Conservation (phyloP, 2,797 vertebrate genomes). For the Smutsia gigantea region DNA sequence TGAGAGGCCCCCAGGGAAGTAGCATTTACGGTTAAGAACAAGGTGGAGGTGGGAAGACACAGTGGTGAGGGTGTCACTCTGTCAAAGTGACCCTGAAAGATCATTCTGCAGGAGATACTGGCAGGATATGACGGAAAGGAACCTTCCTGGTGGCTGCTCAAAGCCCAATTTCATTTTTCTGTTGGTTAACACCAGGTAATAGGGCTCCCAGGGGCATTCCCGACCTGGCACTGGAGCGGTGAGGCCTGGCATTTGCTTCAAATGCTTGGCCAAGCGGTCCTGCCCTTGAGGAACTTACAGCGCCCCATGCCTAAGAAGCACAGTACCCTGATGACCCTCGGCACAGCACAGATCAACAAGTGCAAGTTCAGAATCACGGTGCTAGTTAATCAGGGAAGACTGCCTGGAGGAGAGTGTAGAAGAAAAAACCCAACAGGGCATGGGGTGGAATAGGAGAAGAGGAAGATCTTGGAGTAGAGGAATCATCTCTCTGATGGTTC, state of each 20-base stretch:
- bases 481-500: neutral
- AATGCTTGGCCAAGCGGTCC: neutral
- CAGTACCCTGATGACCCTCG: neutral
- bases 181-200: neutral
- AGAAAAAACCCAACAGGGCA: neutral
- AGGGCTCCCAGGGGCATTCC: neutral
- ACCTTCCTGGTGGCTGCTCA: neutral
- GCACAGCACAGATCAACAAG: neutral
- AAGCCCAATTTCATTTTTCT: constrained; percentile 1
- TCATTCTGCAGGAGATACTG: constrained; percentile 26
- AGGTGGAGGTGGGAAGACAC: constrained; percentile 13
- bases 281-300: neutral
- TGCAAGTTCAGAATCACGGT: neutral
- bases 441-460: neutral
- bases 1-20: neutral
- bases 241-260: neutral
- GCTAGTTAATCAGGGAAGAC: constrained; percentile 5
- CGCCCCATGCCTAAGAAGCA: neutral
- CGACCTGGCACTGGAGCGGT: neutral
- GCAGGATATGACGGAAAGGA: neutral
- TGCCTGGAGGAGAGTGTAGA: constrained; percentile 23
- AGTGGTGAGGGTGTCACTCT: neutral
- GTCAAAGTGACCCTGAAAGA: neutral
- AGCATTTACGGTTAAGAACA: constrained; percentile 56
- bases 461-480: neutral